Evolutionary conservation across 2,797 vertebrate species (phyloP), one percentile per base, ranked within the genome.

Genomic region (Salmo trutta): DNA sequence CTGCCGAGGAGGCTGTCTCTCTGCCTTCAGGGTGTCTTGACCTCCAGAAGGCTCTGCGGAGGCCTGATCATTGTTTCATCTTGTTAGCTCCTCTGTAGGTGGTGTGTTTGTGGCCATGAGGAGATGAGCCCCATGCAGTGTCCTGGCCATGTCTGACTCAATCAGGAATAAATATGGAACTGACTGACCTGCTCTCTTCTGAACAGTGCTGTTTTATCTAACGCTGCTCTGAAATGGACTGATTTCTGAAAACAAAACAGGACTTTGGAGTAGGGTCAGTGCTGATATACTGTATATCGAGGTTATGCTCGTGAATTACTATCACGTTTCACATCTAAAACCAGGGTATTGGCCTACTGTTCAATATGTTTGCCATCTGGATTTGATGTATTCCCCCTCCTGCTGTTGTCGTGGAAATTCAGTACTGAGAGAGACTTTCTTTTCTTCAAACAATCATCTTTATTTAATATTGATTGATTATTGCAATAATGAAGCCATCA

Each of bases 31-130:
- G 21, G 71, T 29, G 70, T 52, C 54, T 31, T 12, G 21, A 16
- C 65, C 2, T 64, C 33, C 24, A 4, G 10, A 19, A 59, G 21
- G 12, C 19, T 8, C 19, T 75, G 27, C 53, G 8, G 36, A 27
- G 19, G 56, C 73, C 80, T 73, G 41, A 14, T 47, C 2, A 47
- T 71, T 74, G 51, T 74, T 62, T 81, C 53, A 79, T 79, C 75
- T 16, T 16, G n/a, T 74, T 64, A 71, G 66, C n/a, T 14, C 52
- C n/a, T 12, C n/a, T 10, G 53, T 29, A 12, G 41, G 56, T 29
- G 19, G 59, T 59, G 47, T 17, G 29, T n/a, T 78, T 64, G 36
- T 33, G 73, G 33, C 80, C 59, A 15, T 59, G 17, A 56, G 59
- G 41, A 47, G 41, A 47, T 47, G 41, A 47, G 41, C 41, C 10